phyloP scores from a whole-genome alignment of 2,113 vertebrate species.

The Takifugu flavidus region DNA sequence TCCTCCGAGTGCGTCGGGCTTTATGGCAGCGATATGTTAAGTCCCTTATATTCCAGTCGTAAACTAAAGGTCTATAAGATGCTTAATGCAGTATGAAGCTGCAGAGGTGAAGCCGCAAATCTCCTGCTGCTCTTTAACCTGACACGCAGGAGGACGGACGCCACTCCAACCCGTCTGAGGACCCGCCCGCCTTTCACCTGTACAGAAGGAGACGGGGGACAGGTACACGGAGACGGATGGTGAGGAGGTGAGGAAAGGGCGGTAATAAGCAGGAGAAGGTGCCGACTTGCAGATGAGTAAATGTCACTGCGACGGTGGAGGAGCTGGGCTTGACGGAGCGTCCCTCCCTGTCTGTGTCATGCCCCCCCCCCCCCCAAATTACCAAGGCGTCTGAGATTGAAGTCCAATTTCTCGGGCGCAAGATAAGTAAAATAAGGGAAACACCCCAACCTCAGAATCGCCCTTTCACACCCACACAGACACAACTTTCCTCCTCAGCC shows the following conservation, averaged over 20 bases:
- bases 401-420: conserved; percentile 38
- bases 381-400: conserved; percentile 41
- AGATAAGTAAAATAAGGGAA: conserved; percentile 64
- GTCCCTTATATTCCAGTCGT: conserved; percentile 58
- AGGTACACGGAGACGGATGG: conserved; percentile 9
- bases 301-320: conserved; percentile 37
- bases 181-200: conserved; percentile 36
- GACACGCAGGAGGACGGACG: conserved; percentile 28
- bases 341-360: conserved; percentile 63
- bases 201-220: conserved; percentile 46
- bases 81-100: conserved; percentile 68
- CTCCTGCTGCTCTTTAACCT: conserved; percentile 46
- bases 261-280: conserved; percentile 50
- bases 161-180: conserved; percentile 29
- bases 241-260: conserved; percentile 43
- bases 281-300: conserved; percentile 60
- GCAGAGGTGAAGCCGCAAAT: conserved; percentile 67
- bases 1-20: conserved; percentile 37
- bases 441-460: conserved; percentile 12
- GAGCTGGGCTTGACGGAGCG: conserved; percentile 51
- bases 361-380: conserved; percentile 42
- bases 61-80: conserved; percentile 60
- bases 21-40: conserved; percentile 65
- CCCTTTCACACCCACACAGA: conserved; percentile 22
- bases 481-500: conserved; percentile 50